Percentiles rank a stretch among this genome's conserved stretches.
Evolutionary conservation across 35 echinoderm and acorn worm species (phyloP).

Genomic region (Holothuria glaberrima): DNA sequence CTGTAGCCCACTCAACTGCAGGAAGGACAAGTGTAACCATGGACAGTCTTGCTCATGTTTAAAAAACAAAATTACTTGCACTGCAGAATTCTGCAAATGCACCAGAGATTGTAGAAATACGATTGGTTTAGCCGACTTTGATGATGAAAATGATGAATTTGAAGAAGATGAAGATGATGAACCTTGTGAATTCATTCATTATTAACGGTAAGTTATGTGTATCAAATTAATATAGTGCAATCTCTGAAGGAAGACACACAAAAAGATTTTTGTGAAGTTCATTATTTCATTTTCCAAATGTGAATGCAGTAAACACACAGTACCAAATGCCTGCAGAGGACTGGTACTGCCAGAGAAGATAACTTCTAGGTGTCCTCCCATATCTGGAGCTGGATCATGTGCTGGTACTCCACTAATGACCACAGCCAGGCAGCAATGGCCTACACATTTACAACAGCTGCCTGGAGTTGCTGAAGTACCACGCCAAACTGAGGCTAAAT

Average conservation of each 20-base stretch:
- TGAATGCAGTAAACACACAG: background rate
- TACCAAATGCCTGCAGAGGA: background rate
- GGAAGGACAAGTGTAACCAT: constrained; percentile 36
- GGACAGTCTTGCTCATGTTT: constrained; percentile 1
- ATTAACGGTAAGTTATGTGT: background rate
- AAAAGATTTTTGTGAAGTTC: background rate
- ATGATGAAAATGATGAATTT: constrained; percentile 39
- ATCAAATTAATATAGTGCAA: background rate
- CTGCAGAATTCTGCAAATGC: constrained; percentile 59
- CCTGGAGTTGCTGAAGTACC: background rate
- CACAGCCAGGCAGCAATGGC: background rate
- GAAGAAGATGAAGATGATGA: constrained; percentile 19
- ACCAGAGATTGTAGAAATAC: constrained; percentile 43
- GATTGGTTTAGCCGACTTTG: background rate
- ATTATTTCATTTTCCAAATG: background rate
- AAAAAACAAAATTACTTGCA: constrained; percentile 26
- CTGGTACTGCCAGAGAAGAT: background rate
- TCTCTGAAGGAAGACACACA: background rate
- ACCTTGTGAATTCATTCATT: background rate
- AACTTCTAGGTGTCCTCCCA: background rate
- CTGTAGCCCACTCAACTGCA: constrained; percentile 19
- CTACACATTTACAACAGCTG: background rate
- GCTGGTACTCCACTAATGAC: background rate
- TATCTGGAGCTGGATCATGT: background rate
- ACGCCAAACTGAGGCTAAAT: background rate